phyloP scores from a whole-genome alignment of 2,888 invertebrate species.

The Deilephila elpenor region DNA sequence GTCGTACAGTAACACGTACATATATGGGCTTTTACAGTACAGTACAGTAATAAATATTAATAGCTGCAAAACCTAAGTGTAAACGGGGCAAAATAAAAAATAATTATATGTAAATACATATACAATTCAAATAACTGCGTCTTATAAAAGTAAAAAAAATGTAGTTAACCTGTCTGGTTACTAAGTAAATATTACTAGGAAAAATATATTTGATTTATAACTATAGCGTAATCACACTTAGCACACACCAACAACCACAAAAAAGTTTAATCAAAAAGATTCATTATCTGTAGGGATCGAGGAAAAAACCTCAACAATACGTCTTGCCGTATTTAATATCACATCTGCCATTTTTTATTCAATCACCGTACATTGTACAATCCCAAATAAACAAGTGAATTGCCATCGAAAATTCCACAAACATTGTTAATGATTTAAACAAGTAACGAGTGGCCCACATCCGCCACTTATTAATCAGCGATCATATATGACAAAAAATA shows the following conservation, averaged over 20 bases:
- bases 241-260: conserved; percentile 18
- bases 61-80: too few species aligned
- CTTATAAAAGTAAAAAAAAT: too few species aligned
- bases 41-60: too few species aligned
- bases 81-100: too few species aligned
- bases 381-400: conserved; percentile 1
- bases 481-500: conserved; percentile 34
- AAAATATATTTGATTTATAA: conserved; percentile 20
- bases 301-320: conserved; percentile 25
- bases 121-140: too few species aligned
- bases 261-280: conserved; percentile 31
- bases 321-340: conserved; percentile 26
- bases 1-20: too few species aligned
- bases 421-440: conserved; percentile 18
- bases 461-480: conserved; percentile 33
- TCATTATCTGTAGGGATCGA: conserved; percentile 17
- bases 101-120: too few species aligned
- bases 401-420: conserved; percentile 17
- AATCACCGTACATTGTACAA: conserved; percentile 11
- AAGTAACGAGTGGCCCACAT: conserved; percentile 24
- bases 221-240: conserved; percentile 24
- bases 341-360: conserved; percentile 20
- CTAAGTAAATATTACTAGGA: conserved; percentile 4
- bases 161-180: not conserved
- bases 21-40: too few species aligned